Evolutionary conservation across 2,888 invertebrate genomes (phyloP).

Genomic region (Pterostichus madidus): DNA sequence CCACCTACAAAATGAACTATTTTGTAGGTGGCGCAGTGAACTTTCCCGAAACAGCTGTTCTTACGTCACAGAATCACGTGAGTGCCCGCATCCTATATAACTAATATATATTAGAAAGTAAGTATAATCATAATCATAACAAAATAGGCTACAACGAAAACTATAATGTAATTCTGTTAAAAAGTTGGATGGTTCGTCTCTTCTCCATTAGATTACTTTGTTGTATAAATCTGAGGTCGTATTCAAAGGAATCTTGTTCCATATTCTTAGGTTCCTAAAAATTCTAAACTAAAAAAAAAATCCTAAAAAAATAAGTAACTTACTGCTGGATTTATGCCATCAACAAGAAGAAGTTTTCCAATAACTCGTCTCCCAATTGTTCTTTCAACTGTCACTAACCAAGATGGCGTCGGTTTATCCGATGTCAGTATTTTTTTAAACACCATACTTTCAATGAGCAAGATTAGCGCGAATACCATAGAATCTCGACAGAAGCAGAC

Average conservation of each 20-base stretch:
- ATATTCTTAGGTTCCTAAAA: slow-evolving; percentile 43
- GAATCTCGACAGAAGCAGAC: slow-evolving; percentile 51
- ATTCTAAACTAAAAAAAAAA: neutral
- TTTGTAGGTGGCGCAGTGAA: no score
- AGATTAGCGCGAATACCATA: slow-evolving; percentile 8
- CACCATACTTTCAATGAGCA: slow-evolving; percentile 32
- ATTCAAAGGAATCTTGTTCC: slow-evolving; percentile 18
- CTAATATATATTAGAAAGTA: no score
- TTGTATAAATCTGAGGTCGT: slow-evolving; percentile 29
- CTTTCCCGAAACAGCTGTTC: no score
- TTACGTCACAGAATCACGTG: no score
- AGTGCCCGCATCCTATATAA: no score
- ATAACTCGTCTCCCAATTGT: slow-evolving; percentile 10
- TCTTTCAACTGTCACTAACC: slow-evolving; percentile 21
- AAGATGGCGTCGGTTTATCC: slow-evolving; percentile 37
- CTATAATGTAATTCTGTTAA: slow-evolving; percentile 44
- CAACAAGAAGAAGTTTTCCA: slow-evolving; percentile 38
- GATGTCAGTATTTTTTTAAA: slow-evolving; percentile 37
- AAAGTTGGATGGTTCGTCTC: slow-evolving; percentile 39
- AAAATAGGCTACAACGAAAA: slow-evolving; percentile 46
- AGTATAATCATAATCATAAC: neutral
- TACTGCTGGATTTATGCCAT: neutral
- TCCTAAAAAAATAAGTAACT: neutral
- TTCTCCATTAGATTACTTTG: slow-evolving; percentile 45
- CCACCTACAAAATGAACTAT: no score